phyloP scores from a whole-genome alignment of 2,888 invertebrate species.

The Leucophenga maculata region DNA sequence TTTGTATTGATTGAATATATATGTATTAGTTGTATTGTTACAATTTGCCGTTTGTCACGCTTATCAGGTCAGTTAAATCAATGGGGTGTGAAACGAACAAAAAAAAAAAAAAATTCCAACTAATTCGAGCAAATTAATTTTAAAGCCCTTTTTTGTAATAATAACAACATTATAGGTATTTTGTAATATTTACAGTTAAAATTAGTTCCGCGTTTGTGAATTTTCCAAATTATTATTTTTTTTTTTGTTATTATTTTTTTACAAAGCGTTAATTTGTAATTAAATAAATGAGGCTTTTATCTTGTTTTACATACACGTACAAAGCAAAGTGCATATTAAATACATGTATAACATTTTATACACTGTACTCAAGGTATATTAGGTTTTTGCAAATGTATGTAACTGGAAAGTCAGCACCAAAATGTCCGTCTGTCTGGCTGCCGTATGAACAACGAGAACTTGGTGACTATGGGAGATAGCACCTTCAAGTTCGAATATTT shows the following conservation, averaged over 20 bases:
- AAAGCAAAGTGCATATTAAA: not conserved
- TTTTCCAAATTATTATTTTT: conserved; percentile 4
- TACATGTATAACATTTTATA: conserved; percentile 17
- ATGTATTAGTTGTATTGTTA: no score
- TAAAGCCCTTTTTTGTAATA: conserved; percentile 1
- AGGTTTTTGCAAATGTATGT: no score
- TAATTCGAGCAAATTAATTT: conserved; percentile 8
- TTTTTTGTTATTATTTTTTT: conserved; percentile 6
- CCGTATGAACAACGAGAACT: no score
- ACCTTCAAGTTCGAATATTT: no score
- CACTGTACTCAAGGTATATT: no score
- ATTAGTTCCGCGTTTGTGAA: conserved; percentile 12
- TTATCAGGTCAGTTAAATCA: not conserved
- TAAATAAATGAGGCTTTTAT: conserved; percentile 17
- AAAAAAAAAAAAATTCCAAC: conserved; percentile 24
- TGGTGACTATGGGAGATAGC: no score
- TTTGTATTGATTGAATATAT: no score
- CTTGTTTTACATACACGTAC: not conserved
- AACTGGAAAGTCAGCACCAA: no score
- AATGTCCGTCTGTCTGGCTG: no score
- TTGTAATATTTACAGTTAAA: not conserved
- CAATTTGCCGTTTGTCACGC: not conserved
- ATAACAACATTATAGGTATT: not conserved
- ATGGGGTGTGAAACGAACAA: not conserved
- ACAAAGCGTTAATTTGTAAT: conserved; percentile 43